Base-by-base conservation (phyloP, 1,140 invertebrate species). In the Temnothorax nylanderi region DNA sequence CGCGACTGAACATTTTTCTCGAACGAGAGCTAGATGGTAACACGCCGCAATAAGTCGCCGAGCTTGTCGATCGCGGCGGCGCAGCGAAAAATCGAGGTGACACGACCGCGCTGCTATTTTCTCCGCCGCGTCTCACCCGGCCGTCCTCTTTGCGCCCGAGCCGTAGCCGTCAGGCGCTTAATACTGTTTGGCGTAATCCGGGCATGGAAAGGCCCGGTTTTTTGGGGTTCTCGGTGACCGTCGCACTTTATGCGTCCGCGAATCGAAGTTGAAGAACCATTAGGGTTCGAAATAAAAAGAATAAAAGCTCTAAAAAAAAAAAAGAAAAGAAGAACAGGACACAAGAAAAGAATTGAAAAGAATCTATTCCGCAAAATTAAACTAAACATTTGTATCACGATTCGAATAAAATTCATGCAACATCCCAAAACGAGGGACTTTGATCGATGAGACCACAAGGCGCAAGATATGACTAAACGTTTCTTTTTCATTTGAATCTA, bases 31-130 rank as follows among this genome's bases (percentile, higher is more conserved):
- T 4, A 13, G 54, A 26, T 11, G 18, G 67, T 58, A 21, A 58
- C 8, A 51, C 32, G 34, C 18, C 32, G 82, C 58, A 34, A 44
- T 47, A 77, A 87, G 37, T 82, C 37, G 18, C 47, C 56, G 67
- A 44, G 34, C 37, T 44, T 34, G 72, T 80, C 37, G 64, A 60
- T 84, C 47, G 72, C 21, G 71, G 41, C 32, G 67, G 49, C 65
- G 62, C 41, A 32, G 34, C 44, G 71, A 75, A 72, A 74, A 78
- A 89, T 81, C 49, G 85, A 80, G 65, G 51, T 65, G 72, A 77
- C 87, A 78, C 89, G 86, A 88, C 34, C 82, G 75, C 76, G 89
- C 54, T 69, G 88, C 62, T 71, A 85, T 85, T 87, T 80, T 90
- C 86, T 88, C 89, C 88, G 69, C 16, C 32, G 58, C 72, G 71